phyloP scores from a whole-genome alignment of 2,113 vertebrate species.

The Mustela lutreola region DNA sequence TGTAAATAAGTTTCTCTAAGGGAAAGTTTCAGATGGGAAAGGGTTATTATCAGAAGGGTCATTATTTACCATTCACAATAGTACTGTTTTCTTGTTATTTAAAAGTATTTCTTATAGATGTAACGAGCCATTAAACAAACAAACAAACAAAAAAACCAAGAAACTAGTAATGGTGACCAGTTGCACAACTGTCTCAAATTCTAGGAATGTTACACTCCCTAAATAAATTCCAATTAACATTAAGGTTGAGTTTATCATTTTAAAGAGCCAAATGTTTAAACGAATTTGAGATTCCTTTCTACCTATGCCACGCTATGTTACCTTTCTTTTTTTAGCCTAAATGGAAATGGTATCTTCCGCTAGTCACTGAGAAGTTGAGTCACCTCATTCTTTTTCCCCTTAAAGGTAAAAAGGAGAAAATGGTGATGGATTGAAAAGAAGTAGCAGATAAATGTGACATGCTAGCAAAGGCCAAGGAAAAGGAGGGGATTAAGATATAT shows the following conservation, averaged over 20 bases:
- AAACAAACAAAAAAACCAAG: background rate
- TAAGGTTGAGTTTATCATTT: background rate
- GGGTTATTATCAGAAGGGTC: constrained; percentile 60
- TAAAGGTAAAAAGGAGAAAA: background rate
- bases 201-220: background rate
- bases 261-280: background rate
- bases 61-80: background rate
- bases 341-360: background rate
- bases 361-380: background rate
- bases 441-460: background rate
- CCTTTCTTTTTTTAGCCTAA: background rate
- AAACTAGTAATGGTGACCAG: background rate
- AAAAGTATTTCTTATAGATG: constrained; percentile 55
- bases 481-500: background rate
- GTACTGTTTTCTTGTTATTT: constrained; percentile 69
- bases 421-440: background rate
- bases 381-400: background rate
- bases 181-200: background rate
- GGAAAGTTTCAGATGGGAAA: constrained; percentile 74
- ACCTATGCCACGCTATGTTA: background rate
- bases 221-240: background rate
- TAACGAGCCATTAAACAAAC: background rate
- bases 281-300: constrained; percentile 12
- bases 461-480: background rate
- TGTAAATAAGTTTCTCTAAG: constrained; percentile 72